Evolutionary conservation across 2,113 vertebrate species (phyloP).

Genomic region (Mola mola): DNA sequence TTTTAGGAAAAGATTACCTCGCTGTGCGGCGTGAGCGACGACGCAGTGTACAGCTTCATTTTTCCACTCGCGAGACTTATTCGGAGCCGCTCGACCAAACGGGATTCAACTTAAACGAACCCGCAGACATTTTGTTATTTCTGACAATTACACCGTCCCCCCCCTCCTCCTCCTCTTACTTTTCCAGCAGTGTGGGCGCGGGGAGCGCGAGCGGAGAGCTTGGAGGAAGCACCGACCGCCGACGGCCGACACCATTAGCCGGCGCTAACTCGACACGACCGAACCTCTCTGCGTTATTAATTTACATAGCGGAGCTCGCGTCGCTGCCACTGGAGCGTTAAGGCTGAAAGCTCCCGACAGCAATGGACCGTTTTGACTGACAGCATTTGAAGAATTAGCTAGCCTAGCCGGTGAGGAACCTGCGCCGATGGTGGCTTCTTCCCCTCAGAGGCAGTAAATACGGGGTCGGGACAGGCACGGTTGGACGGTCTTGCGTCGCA

Average conservation of each 20-base stretch:
- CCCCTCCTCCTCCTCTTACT: background rate
- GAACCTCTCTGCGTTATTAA: constrained; percentile 39
- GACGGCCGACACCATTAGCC: constrained; percentile 10
- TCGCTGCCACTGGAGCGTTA: constrained; percentile 34
- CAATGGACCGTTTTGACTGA: constrained; percentile 77
- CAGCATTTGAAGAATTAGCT: constrained; percentile 67
- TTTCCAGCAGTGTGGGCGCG: constrained; percentile 24
- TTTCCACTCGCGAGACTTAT: constrained; percentile 15
- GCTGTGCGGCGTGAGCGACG: constrained; percentile 1
- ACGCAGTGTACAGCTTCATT: background rate
- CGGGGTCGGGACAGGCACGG: constrained; percentile 28
- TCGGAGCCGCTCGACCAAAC: constrained; percentile 29
- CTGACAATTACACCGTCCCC: constrained; percentile 24
- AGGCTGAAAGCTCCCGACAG: constrained; percentile 48
- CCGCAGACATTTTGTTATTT: constrained; percentile 74
- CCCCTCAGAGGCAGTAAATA: constrained; percentile 32
- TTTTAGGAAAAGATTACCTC: background rate
- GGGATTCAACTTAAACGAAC: constrained; percentile 56
- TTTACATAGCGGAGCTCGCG: constrained; percentile 43
- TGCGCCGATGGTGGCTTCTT: constrained; percentile 41
- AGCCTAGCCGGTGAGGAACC: constrained; percentile 56
- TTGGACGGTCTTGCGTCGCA: constrained; percentile 24
- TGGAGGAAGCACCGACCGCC: constrained; percentile 7
- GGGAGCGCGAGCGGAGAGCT: background rate
- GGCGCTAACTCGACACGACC: background rate